A percentile compares a stretch with the other conserved stretches of the same genome.
Evolutionary conservation across 2,113 vertebrate genomes (phyloP).

Genomic region (Microtus pennsylvanicus): DNA sequence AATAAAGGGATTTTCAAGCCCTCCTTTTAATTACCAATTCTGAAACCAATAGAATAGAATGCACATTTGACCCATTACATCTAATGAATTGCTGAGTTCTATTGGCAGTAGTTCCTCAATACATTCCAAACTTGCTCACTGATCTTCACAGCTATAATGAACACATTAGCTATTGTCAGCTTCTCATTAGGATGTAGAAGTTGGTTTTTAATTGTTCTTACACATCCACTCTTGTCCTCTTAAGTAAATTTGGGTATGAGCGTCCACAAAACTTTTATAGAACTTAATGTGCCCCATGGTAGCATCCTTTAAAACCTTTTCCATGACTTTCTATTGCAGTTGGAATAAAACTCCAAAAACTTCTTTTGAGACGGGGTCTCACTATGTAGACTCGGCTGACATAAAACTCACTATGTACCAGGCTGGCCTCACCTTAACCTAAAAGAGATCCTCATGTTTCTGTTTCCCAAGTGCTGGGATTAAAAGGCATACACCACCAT

Average conservation of each 20-base stretch:
- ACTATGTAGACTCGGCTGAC: not conserved
- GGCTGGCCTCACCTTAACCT: not conserved
- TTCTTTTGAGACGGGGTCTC: not conserved
- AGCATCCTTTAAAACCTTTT: constrained; percentile 37
- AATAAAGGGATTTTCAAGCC: constrained; percentile 24
- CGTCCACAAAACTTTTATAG: constrained; percentile 29
- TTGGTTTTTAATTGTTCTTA: constrained; percentile 57
- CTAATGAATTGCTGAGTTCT: constrained; percentile 59
- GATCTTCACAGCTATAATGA: constrained; percentile 29
- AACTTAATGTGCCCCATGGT: constrained; percentile 7
- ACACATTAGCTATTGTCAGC: constrained; percentile 17
- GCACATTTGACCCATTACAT: constrained; percentile 33
- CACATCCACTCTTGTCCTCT: not conserved
- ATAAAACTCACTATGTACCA: not conserved
- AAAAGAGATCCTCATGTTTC: not conserved
- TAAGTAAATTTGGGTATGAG: constrained; percentile 60
- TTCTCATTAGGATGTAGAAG: constrained; percentile 50
- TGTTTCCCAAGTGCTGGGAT: not conserved
- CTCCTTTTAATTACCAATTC: not conserved
- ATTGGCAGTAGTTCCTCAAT: constrained; percentile 40
- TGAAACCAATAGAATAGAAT: not conserved
- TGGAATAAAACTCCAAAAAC: constrained; percentile 34
- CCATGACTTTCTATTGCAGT: constrained; percentile 34
- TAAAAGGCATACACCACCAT: not conserved
- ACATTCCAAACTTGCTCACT: constrained; percentile 37